Evolutionary conservation across 92 coral and sea anemone genomes (phyloP), one percentile per base, ranked within the genome.

Genomic region (Bergia puertoricense): DNA sequence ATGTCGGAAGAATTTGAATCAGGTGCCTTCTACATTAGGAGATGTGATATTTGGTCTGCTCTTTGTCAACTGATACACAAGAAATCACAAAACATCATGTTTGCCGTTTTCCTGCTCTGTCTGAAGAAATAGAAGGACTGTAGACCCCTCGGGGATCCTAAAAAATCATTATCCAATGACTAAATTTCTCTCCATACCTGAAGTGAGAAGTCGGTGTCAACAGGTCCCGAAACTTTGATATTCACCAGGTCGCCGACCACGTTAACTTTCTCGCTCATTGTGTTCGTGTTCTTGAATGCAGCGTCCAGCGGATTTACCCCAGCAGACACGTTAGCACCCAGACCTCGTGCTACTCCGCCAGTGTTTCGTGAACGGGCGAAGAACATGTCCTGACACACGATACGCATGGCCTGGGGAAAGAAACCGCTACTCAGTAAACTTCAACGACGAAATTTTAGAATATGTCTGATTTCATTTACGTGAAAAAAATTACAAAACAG

Each of bases 371-470:
- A 94, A 36, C 99, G 94, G 67, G 98, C 95, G 80, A 97, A 97
- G 97, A 97, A 97, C 96, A 97, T 87, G 90, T 97, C 99, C 84
- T 97, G 99, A 89, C 99, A 97, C 72, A 98, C 96, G 77, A 97
- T 82, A 54, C 98, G 92, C 94, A 97, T 91, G 18, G 99, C 97
- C 99, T 97, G 81, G 0, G 15, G 77, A 81, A 76, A 30, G 81
- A 50, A 39, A 81, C 76, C 54, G 54, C 50, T 46, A 18, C 7
- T 75, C 5, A 4, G n/a, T 84, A 44, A 51, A 20, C 39, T 80
- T n/a, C 51, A 37, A 13, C 59, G 59, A 1, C 14, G 2, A 81
- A 57, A 11, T 15, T 18, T 65, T 40, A 14, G 8, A 7, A 23
- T 51, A 22, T 66, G 43, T 73, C 18, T 36, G 77, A 36, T 68